Evolutionary conservation across 2,888 invertebrate species (phyloP), one percentile per base, ranked within the genome.

Genomic region (Anarsia innoxiella): DNA sequence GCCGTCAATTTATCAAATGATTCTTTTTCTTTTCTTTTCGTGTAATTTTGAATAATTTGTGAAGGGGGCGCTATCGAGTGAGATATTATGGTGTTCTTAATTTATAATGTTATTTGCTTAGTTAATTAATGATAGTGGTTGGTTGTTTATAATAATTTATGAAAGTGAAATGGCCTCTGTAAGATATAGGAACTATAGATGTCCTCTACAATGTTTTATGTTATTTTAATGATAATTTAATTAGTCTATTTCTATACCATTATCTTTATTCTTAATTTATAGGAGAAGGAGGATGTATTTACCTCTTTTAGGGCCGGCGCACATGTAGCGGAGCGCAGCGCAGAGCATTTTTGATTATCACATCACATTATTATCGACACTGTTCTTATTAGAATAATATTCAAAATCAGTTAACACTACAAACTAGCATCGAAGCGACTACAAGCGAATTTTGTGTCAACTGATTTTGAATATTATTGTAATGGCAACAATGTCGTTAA

Each of bases 41-140:
- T 60, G 61, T 67, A 67, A 70, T 71, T 69, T 71, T 69, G 58
- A 75, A 75, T 75, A 70, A 76, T 76, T 72, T 72, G 71, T 75
- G 68, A 74, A 75, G 69, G 68, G 57, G 55, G 57, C 60, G 64
- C 56, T 71, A 72, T 70, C 65, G 45, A 45, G 48, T 40, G 51
- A 49, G 56, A 62, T 60, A 56, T n/a, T n/a, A n/a, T 53, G 50
- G 45, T 58, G 53, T 57, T 51, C 53, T 59, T 69, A 56, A 70
- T 75, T 76, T 74, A 77, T 71, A n/a, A 66, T 59, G 58, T 56
- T 56, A 57, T 64, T 59, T 63, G 51, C 58, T 58, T 48, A 49
- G 54, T 73, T 70, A 73, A 73, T 72, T 74, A 71, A 75, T 72
- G 68, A 53, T 44, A 48, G 46, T 60, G 63, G 59, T 67, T 66